Evolutionary conservation across 2,797 vertebrate species (phyloP).

Genomic region (Acipenser oxyrinchus): DNA sequence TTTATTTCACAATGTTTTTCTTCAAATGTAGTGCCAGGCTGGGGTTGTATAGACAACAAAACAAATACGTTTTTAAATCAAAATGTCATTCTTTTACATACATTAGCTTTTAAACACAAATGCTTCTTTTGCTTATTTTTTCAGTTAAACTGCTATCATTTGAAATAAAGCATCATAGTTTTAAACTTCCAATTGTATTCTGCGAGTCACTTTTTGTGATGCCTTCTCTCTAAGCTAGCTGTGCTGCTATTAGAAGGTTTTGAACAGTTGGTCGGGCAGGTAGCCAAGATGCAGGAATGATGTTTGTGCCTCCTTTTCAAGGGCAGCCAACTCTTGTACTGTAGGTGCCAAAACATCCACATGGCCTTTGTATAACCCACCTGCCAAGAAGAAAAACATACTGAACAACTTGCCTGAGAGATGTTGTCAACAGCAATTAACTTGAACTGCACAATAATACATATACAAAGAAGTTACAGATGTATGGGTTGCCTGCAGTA

Average conservation of each 20-base stretch:
- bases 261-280: slow-evolving; percentile 91
- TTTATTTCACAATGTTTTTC: no score
- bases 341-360: slow-evolving; percentile 92
- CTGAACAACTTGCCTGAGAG: slow-evolving; percentile 22
- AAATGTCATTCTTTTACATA: not conserved
- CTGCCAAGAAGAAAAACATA: slow-evolving; percentile 46
- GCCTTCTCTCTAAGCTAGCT: slow-evolving; percentile 16
- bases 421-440: slow-evolving; percentile 1
- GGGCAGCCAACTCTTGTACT: slow-evolving; percentile 80
- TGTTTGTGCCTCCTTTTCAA: slow-evolving; percentile 93
- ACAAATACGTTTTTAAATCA: slow-evolving; percentile 2
- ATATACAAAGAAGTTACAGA: not conserved
- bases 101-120: not conserved
- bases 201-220: not conserved
- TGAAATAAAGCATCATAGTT: slow-evolving; percentile 6
- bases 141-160: slow-evolving; percentile 1
- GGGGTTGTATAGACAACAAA: no score
- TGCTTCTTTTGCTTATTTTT: not conserved
- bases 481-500: no score
- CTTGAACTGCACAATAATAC: not conserved
- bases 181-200: not conserved
- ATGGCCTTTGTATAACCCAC: slow-evolving; percentile 86
- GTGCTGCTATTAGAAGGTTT: slow-evolving; percentile 70
- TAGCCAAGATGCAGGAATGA: slow-evolving; percentile 93
- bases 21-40: no score